Percentiles rank a stretch among this genome's conserved stretches.
Evolutionary conservation across 2,797 vertebrate genomes (phyloP).

Genomic region (Danionella dracula): DNA sequence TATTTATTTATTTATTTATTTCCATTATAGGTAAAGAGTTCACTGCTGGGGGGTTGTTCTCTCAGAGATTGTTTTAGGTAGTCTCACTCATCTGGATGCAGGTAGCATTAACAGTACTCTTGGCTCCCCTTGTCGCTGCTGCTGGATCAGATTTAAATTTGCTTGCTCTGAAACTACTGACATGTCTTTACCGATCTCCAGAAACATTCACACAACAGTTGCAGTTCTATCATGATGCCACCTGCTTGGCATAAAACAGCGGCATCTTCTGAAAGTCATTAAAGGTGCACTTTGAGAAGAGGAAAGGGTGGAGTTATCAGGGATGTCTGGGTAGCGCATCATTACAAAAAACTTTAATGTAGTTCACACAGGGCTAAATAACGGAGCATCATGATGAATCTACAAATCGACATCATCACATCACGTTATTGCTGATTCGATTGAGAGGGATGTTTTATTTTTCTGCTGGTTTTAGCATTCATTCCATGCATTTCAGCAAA

Average conservation of each 20-base stretch:
- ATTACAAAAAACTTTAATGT: conserved; percentile 40
- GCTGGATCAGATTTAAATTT: neutral
- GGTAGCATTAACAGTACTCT: conserved; percentile 73
- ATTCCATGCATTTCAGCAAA: conserved; percentile 54
- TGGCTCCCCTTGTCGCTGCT: conserved; percentile 59
- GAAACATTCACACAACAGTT: conserved; percentile 24
- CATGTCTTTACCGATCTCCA: conserved; percentile 26
- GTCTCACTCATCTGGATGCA: conserved; percentile 28
- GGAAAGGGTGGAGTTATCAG: conserved; percentile 38
- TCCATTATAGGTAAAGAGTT: conserved; percentile 62
- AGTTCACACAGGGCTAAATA: conserved; percentile 50
- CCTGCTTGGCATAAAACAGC: conserved; percentile 20
- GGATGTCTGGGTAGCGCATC: conserved; percentile 41
- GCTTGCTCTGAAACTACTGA: conserved; percentile 37
- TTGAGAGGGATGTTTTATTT: conserved; percentile 33
- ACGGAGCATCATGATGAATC: conserved; percentile 41
- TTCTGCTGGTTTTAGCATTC: conserved; percentile 56
- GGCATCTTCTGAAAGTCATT: conserved; percentile 26
- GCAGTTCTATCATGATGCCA: conserved; percentile 4
- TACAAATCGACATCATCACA: no score
- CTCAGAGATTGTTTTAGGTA: conserved; percentile 52
- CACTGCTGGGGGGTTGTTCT: conserved; percentile 34
- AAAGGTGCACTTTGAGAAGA: conserved; percentile 44
- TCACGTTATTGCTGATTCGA: conserved; percentile 39
- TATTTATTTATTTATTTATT: conserved; percentile 81